These are phyloP conservation scores for Motacilla tschutschensis DNA, from an alignment of 2,113 vertebrate genomes.

Conservation along the genomic window DNA sequence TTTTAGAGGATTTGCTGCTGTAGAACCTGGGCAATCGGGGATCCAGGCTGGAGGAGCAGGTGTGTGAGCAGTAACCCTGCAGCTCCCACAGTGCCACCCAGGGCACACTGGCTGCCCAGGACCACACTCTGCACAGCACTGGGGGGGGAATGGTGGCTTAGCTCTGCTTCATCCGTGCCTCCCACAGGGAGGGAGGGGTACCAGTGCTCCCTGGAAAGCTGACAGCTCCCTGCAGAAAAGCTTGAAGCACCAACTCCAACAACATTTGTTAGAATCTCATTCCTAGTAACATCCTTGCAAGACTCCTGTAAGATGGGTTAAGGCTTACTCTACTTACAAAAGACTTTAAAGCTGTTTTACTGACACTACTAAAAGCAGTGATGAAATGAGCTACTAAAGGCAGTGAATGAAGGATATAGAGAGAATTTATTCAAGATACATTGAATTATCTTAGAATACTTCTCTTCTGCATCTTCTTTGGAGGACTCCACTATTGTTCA, in stretches of 20 bases:
- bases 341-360: not conserved
- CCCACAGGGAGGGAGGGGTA: not conserved
- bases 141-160: rapidly evolving
- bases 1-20: not conserved
- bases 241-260: not conserved
- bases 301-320: not conserved
- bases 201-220: rapidly evolving
- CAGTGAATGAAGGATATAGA: not conserved
- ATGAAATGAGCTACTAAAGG: not conserved
- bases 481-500: not conserved
- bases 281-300: not conserved
- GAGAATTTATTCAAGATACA: not conserved
- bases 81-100: not conserved
- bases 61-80: not conserved
- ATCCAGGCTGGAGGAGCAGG: not conserved
- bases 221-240: not conserved
- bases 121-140: not conserved
- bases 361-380: not conserved
- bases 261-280: not conserved
- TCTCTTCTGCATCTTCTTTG: not conserved
- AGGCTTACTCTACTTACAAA: not conserved
- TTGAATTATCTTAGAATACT: not conserved
- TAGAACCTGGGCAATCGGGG: not conserved
- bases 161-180: not conserved
- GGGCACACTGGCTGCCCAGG: not conserved